Base-by-base conservation (phyloP, 2,797 vertebrate species). In the Phrynocephalus forsythii region DNA sequence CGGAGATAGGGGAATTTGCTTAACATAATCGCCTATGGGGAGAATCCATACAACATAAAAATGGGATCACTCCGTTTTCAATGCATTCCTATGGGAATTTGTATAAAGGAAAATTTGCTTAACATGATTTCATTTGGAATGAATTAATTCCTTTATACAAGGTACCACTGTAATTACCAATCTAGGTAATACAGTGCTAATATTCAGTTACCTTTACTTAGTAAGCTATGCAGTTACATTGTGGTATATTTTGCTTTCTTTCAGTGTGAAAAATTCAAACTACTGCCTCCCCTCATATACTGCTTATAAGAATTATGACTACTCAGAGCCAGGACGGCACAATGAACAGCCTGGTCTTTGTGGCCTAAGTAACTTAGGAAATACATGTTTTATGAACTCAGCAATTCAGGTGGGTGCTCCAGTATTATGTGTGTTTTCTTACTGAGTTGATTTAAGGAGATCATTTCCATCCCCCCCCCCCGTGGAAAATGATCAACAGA, bases 311-410 rank as follows among this genome's bases (percentile, higher is more conserved):
- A 99, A 97, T 96, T 99, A 98, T 79, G 99, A 99, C 96, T 98
- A 98, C 95, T 97, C 98, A 73, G 99, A 99, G 94, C 98, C 98
- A 97, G 97, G 98, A 96, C 96, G 98, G 94, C 98, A 98, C 94
- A 98, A 97, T 87, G 98, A 99, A 94, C 98, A 98, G 89, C 97
- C 98, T 4, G 98, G 99, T 90, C 98, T 99, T n/a, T 99, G 99
- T 96, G 99, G 99, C 92, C 96, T 99, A 82, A 99, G 99, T 95
- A 99, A 99, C 96, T 97, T 99, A 96, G 98, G 98, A 83, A 99
- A 99, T 97, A 99, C 99, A 1, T 99, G 98, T 96, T 99, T 99
- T 96, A 99, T 99, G 98, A 99, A 99, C 95, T 99, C 98, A 91
- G 98, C 98, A 93, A 98, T 99, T 96, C 99, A 99, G 98, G 99